A percentile compares a stretch with the other conserved stretches of the same genome.
Conservation (phyloP, 2,888 invertebrate genomes). For the Tetragonisca angustula region DNA sequence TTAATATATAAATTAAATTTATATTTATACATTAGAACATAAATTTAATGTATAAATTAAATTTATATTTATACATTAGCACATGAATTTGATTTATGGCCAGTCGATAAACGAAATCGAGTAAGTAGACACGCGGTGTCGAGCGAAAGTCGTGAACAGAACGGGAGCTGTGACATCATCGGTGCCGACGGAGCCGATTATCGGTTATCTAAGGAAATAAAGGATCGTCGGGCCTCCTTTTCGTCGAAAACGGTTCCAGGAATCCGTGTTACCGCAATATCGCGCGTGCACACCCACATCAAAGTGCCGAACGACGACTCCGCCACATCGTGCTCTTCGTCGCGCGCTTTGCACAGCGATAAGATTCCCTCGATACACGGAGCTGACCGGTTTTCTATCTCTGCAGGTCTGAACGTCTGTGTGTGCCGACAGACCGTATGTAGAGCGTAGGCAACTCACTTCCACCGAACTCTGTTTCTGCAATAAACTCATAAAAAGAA, state of each 20-base stretch:
- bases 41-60: no score
- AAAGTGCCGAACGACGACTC: conserved; percentile 65
- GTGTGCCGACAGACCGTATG: neutral
- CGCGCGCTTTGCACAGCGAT: conserved; percentile 73
- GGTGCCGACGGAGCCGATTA: conserved; percentile 58
- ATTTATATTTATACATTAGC: no score
- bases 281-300: conserved; percentile 67
- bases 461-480: neutral
- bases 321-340: conserved; percentile 48
- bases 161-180: conserved; percentile 62
- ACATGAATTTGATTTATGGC: no score
- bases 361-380: conserved; percentile 70
- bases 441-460: neutral
- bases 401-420: conserved; percentile 10
- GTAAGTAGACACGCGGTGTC: neutral
- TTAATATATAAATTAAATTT: no score
- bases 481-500: conserved; percentile 7
- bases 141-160: conserved; percentile 34
- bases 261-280: conserved; percentile 70
- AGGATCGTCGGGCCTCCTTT: conserved; percentile 67
- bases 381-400: conserved; percentile 48
- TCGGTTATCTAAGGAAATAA: conserved; percentile 67
- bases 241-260: conserved; percentile 63
- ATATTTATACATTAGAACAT: no score
- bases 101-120: neutral